Evolutionary conservation across 2,888 invertebrate genomes (phyloP).

Genomic region (Cistogaster globosa): DNA sequence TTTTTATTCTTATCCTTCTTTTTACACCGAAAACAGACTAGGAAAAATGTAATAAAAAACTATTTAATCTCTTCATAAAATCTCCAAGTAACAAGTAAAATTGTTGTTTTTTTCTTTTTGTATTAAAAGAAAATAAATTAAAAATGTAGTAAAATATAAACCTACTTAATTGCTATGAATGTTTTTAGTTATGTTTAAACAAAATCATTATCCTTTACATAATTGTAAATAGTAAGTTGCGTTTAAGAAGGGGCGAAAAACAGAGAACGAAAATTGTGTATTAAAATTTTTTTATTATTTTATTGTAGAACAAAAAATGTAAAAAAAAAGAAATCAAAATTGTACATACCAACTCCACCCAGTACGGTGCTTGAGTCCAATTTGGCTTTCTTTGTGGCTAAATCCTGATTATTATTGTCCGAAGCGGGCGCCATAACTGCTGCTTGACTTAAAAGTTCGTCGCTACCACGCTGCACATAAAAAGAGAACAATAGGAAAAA

Average conservation of each 20-base stretch:
- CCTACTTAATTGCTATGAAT: constrained; percentile 64
- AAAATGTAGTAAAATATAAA: constrained; percentile 41
- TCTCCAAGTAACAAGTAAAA: constrained; percentile 35
- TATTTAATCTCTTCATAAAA: constrained; percentile 33
- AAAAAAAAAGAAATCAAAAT: background rate
- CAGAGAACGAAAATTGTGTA: background rate
- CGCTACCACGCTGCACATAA: constrained; percentile 94
- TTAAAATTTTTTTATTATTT: no score
- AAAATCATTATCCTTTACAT: constrained; percentile 34
- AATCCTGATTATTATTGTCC: constrained; percentile 96
- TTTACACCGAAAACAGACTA: background rate
- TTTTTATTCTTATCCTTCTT: constrained; percentile 16
- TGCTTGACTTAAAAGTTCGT: constrained; percentile 97
- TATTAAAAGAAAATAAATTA: constrained; percentile 21
- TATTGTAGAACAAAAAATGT: background rate
- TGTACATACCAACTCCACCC: constrained; percentile 83
- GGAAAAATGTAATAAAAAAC: constrained; percentile 3
- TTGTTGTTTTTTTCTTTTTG: constrained; percentile 1
- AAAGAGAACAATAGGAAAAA: constrained; percentile 51
- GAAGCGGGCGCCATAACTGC: constrained; percentile 97
- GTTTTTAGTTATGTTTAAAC: constrained; percentile 47
- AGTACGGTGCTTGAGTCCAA: constrained; percentile 83
- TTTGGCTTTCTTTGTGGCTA: constrained; percentile 96
- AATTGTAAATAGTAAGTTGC: constrained; percentile 16
- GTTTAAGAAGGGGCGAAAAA: constrained; percentile 19